Conservation (phyloP, 1,140 invertebrate species). For the Drosophila nasuta region DNA sequence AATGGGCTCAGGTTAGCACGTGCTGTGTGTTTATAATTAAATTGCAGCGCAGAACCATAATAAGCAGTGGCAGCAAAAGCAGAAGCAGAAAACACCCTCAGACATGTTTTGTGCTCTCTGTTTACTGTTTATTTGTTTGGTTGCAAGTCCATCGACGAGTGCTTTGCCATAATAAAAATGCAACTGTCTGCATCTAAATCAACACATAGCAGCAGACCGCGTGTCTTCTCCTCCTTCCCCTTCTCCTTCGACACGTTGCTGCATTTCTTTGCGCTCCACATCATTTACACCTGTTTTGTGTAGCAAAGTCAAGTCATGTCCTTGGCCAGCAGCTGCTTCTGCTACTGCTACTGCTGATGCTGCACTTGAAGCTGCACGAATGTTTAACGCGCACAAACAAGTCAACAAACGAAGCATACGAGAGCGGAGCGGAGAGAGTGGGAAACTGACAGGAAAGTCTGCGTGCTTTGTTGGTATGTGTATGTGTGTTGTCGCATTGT, state of each 20-base stretch:
- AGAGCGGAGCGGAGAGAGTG: background rate
- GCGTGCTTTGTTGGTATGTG: conserved; percentile 11
- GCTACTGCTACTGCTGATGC: conserved; percentile 16
- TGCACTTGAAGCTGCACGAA: conserved; percentile 66
- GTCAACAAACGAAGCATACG: conserved; percentile 47
- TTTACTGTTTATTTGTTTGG: conserved; percentile 15
- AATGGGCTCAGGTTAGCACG: conserved; percentile 59
- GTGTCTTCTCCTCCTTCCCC: background rate
- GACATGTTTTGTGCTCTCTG: background rate
- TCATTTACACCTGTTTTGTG: conserved; percentile 76
- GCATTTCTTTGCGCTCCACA: conserved; percentile 68
- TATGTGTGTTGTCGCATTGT: conserved; percentile 55
- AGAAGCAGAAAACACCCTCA: conserved; percentile 6
- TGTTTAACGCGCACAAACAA: conserved; percentile 74
- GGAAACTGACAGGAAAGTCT: background rate
- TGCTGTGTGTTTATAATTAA: conserved; percentile 81
- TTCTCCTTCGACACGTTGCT: background rate
- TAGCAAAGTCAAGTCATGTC: conserved; percentile 59
- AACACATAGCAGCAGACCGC: conserved; percentile 28
- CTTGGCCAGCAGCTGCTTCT: conserved; percentile 46
- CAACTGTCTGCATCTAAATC: conserved; percentile 66
- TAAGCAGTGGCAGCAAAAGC: background rate
- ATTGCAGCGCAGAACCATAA: conserved; percentile 57
- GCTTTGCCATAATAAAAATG: conserved; percentile 71
- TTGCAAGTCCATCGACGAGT: conserved; percentile 47